Evolutionary conservation across 2,113 vertebrate genomes (phyloP), one percentile per base, ranked within the genome.

Genomic region (Charina bottae): DNA sequence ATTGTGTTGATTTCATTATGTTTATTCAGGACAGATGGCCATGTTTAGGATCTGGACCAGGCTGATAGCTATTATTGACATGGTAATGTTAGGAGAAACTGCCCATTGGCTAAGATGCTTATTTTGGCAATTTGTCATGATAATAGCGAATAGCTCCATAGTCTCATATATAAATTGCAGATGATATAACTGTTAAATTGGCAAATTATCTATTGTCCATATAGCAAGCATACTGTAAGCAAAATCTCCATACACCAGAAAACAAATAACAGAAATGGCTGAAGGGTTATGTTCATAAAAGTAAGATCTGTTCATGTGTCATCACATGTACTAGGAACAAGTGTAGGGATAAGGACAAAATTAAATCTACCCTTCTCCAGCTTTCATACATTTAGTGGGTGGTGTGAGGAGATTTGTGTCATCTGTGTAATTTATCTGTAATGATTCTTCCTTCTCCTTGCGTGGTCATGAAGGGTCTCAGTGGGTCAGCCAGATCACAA

Each of bases 41-140:
- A 3, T 60, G 15, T 83, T 91, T 86, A 93, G 15, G 2, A 93
- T 96, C 56, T 92, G 78, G 68, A 93, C 33, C 37, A 10, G 1
- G 21, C 56, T 94, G 53, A 88, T 95, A 26, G 93, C 13, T 90
- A 10, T 93, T 92, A 49, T 28, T n/a, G 87, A 92, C 91, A 89
- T 21, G 60, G 46, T 23, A 10, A 64, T 93, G 88, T 62, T 91
- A 90, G 89, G 46, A 94, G 94, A 94, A 95, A 90, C 9, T 37
- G 60, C 92, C 90, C 64, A 91, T 92, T 26, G 89, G 72, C 90
- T 90, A 83, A 64, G 56, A 90, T 90, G 87, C 64, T 92, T 64
- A 92, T 93, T 26, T 49, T 42, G 87, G 12, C 21, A 12, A 91
- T 94, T 94, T 93, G 90, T 26, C 42, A 95, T 94, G 8, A 86